Percentiles rank a stretch among this genome's conserved stretches.
Evolutionary conservation across 2,888 invertebrate species (phyloP).

Genomic region (Tipula unca): DNA sequence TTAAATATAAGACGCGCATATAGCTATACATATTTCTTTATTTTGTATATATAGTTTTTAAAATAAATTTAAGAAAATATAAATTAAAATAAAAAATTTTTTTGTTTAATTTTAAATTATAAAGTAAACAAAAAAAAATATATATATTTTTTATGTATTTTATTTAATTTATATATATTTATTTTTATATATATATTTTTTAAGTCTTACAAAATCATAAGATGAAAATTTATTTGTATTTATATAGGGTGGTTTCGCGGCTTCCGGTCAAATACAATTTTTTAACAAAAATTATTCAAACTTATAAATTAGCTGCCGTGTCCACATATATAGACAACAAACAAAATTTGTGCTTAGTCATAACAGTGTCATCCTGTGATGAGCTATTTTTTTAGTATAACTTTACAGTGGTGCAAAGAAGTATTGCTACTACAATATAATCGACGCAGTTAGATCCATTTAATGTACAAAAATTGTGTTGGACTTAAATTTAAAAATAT

Average conservation of each 20-base stretch:
- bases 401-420: no score
- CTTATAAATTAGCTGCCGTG: no score
- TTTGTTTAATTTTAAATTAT: constrained; percentile 1
- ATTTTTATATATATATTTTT: background rate
- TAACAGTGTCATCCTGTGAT: no score
- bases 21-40: background rate
- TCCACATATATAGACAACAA: no score
- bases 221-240: background rate
- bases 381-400: no score
- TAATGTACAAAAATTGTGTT: no score
- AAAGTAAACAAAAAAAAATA: background rate
- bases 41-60: background rate
- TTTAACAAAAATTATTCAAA: background rate
- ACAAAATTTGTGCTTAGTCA: no score
- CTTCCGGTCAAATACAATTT: background rate
- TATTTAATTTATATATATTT: background rate
- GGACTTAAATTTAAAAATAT: no score
- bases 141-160: background rate
- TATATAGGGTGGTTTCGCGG: background rate
- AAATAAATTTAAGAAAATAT: background rate
- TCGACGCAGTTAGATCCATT: no score
- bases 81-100: background rate
- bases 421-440: no score
- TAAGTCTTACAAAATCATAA: background rate
- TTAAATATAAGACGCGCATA: background rate